phyloP scores from a whole-genome alignment of 2,113 vertebrate genomes.

The Trogon surrucura region DNA sequence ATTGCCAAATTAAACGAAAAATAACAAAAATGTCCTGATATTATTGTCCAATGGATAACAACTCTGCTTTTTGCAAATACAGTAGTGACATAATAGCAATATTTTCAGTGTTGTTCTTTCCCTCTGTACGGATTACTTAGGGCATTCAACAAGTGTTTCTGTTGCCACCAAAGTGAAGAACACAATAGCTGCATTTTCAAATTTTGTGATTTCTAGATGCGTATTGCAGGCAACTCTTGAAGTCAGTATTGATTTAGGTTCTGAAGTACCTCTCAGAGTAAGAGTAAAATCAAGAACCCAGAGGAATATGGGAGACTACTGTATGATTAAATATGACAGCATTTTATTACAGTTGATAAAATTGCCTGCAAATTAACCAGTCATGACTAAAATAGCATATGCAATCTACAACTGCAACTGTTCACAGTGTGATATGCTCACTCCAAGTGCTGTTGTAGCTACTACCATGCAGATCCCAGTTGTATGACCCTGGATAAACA shows the following conservation, averaged over 20 bases:
- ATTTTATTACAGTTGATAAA: not conserved
- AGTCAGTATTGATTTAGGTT: not conserved
- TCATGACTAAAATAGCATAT: not conserved
- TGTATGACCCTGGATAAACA: not conserved
- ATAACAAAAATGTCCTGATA: not conserved
- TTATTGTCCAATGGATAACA: not conserved
- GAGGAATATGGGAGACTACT: not conserved
- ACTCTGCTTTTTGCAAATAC: not conserved
- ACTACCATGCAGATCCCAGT: not conserved
- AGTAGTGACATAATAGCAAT: not conserved
- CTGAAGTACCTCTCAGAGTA: not conserved
- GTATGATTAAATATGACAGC: not conserved
- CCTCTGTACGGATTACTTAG: not conserved
- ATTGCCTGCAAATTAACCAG: not conserved
- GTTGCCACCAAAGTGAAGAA: not conserved
- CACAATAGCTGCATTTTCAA: not conserved
- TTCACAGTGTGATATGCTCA: not conserved
- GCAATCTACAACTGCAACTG: not conserved
- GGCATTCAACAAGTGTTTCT: not conserved
- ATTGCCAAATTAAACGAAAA: not conserved
- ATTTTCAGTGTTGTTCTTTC: not conserved
- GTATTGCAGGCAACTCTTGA: not conserved
- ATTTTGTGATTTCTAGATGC: not conserved
- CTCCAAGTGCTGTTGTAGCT: not conserved
- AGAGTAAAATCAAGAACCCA: not conserved